Conservation (phyloP, 2,797 vertebrate species). For the Rhinatrema bivittatum region DNA sequence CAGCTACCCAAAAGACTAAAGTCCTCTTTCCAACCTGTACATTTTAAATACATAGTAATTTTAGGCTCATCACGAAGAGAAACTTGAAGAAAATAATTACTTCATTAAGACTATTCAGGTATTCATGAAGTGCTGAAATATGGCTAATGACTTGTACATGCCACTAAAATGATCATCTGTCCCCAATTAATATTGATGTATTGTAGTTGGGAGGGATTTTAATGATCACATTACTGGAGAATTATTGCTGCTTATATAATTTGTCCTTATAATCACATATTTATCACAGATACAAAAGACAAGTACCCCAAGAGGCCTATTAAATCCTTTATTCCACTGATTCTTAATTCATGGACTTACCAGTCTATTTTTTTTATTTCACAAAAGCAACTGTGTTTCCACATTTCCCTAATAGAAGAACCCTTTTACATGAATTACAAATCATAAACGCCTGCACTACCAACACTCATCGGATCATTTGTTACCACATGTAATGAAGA, state of each 20-base stretch:
- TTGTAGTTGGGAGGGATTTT: conserved; percentile 67
- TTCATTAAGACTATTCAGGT: conserved; percentile 64
- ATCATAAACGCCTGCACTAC: conserved; percentile 11
- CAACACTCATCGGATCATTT: no score
- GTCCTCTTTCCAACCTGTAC: no score
- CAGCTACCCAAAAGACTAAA: no score
- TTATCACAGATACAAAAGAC: conserved; percentile 68
- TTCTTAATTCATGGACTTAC: conserved; percentile 52
- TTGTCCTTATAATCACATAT: conserved; percentile 85
- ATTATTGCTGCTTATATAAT: conserved; percentile 82
- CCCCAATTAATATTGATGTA: conserved; percentile 88
- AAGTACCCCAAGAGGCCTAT: conserved; percentile 56
- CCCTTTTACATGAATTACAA: conserved; percentile 38
- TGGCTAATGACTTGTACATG: conserved; percentile 67
- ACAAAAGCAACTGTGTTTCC: conserved; percentile 27
- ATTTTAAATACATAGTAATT: conserved; percentile 37
- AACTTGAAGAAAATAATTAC: conserved; percentile 37
- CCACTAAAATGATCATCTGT: conserved; percentile 74
- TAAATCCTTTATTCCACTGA: conserved; percentile 47
- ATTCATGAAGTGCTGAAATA: conserved; percentile 55
- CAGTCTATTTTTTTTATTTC: conserved; percentile 22
- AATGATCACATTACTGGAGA: conserved; percentile 75
- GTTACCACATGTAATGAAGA: no score
- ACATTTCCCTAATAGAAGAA: conserved; percentile 31
- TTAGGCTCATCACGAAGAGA: conserved; percentile 20